Conservation (phyloP, 2,797 vertebrate species). For the Manis javanica region DNA sequence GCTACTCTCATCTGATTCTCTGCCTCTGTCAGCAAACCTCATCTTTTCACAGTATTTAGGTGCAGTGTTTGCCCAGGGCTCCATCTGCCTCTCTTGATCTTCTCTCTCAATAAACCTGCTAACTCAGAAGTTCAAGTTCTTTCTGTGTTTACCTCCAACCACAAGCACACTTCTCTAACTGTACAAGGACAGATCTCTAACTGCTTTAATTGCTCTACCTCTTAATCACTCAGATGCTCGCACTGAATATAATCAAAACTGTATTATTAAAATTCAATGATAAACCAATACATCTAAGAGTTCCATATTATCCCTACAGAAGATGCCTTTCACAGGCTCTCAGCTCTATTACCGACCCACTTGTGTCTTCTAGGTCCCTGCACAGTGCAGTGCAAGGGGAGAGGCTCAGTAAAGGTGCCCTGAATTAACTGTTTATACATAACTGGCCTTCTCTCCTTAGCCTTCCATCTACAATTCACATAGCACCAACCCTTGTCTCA, state of each 20-base stretch:
- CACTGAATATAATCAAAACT: background rate
- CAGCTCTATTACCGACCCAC: background rate
- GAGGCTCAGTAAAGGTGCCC: background rate
- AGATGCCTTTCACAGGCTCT: background rate
- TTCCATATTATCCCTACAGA: background rate
- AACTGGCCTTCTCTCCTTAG: background rate
- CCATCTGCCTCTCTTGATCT: background rate
- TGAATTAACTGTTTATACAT: background rate
- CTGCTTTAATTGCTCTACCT: background rate
- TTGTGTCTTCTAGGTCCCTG: background rate
- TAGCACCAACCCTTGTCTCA: background rate
- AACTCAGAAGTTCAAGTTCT: background rate
- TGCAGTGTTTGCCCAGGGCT: background rate
- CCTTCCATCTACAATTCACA: background rate
- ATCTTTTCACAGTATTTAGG: background rate
- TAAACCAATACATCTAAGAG: background rate
- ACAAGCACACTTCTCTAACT: too few species aligned
- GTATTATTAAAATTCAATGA: background rate
- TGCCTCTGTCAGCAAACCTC: background rate
- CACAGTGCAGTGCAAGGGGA: rapidly evolving
- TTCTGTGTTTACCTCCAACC: background rate
- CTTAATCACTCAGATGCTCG: background rate
- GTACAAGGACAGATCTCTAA: rapidly evolving
- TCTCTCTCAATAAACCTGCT: background rate
- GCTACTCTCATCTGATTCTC: background rate